Evolutionary conservation across 1,140 invertebrate genomes (phyloP), one percentile per base, ranked within the genome.

Genomic region (Coptotermes formosanus): DNA sequence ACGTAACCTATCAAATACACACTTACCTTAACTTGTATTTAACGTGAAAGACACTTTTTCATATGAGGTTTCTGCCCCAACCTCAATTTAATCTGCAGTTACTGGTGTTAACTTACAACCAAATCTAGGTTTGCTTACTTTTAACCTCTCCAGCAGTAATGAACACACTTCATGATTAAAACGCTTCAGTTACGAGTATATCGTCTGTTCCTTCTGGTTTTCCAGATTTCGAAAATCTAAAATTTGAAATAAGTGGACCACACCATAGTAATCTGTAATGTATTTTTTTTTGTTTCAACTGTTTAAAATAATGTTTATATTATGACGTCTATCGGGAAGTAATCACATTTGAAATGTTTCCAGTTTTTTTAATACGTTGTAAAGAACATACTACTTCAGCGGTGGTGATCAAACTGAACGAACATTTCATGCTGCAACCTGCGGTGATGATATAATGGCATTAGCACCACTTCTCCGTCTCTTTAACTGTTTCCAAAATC

Each of bases 401-500:
- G 30, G n/a, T 75, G n/a, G n/a, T n/a, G 59, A 25, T 75, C 9
- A 14, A 30, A 75, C 25, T 30, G 38, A 82, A 32, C 23, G 6
- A 12, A 21, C 16, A 30, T 4, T 52, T 84, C 52, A 84, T 19
- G 83, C 83, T 84, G 83, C 44, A 30, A 84, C 52, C 45, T 84
- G 48, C 8, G 83, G n/a, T 84, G 83, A 84, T 52, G 75, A 82
- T 44, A 86, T 52, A n/a, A 32, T 16, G 21, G 55, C 75, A 30
- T 81, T 64, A 48, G 83, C 45, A 12, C 75, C 85, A n/a, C 82
- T 81, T 84, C 86, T 86, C 88, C 92, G 89, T 90, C 91, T 92
- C 84, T 91, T 92, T 87, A 93, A 90, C 87, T 93, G 92, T 87
- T 92, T 93, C 92, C 92, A 93, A 86, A 93, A 91, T 86, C 92